phyloP scores from a whole-genome alignment of 2,113 vertebrate genomes.

The Heterocephalus glaber region DNA sequence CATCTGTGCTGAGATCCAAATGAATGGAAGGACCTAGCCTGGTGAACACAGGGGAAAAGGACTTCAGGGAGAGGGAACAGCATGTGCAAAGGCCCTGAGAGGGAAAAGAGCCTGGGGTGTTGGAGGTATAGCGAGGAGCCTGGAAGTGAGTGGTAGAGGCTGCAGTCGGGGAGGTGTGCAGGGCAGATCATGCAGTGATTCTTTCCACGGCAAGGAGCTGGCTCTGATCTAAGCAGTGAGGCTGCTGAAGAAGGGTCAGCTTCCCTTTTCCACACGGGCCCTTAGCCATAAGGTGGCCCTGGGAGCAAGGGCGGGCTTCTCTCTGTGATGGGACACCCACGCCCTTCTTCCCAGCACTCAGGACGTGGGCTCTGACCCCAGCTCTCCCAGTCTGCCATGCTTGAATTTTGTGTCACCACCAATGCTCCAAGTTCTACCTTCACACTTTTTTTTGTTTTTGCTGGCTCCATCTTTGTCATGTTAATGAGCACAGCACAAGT shows the following conservation, averaged over 20 bases:
- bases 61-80: not conserved
- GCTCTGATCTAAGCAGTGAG: not conserved
- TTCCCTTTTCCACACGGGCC: not conserved
- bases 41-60: fast-evolving
- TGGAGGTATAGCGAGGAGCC: not conserved
- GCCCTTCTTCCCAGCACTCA: not conserved
- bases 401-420: not conserved
- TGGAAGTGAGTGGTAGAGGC: not conserved
- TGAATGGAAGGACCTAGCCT: not conserved
- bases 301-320: too few species aligned
- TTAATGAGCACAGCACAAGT: not conserved
- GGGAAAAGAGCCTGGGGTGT: not conserved
- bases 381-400: not conserved
- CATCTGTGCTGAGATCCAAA: not conserved
- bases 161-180: not conserved
- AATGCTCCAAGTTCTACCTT: not conserved
- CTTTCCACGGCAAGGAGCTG: not conserved
- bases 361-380: not conserved
- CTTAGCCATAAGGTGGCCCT: not conserved
- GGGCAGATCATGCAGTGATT: not conserved
- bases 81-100: not conserved
- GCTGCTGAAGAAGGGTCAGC: fast-evolving
- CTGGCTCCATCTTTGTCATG: not conserved
- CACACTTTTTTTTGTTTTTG: not conserved
- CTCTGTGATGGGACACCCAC: not conserved